Base-by-base conservation (phyloP, 2,888 invertebrate species). In the Periphyllus acericola region DNA sequence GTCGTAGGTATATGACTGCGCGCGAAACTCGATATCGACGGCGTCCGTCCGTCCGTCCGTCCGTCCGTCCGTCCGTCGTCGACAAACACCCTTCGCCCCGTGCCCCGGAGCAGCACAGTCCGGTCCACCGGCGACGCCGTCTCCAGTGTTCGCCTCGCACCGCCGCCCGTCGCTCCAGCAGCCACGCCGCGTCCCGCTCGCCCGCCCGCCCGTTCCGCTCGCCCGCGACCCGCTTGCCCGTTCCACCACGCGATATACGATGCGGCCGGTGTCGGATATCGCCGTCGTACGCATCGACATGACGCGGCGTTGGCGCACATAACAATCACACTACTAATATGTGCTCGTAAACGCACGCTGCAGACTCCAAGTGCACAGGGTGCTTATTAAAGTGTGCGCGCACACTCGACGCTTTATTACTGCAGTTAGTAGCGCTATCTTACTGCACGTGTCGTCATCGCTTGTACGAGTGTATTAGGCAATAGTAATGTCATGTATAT, bases 21-120 rank as follows among this genome's bases (percentile, higher is more conserved):
- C 66, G 76, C 84, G 84, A 84, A 84, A 84, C 76, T 84, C 76
- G 76, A 84, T 84, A 84, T 76, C 46, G 46, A 76, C 84, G 66
- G 66, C 83, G 83, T n/a, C 74, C 40, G 14, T 40, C 72, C 75
- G 66, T 82, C 71, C 81, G 66, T n/a, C 80, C 19, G 60, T 60
- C 79, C n/a, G n/a, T n/a, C n/a, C n/a, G n/a, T 32, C 32, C 60
- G 36, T 80, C 76, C 79, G 81, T 71, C 68, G 81, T 72, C 83
- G 75, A 40, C 83, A 83, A 75, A 83, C 83, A 60, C 60, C 34
- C 72, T 72, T 34, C 55, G 72, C 34, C 72, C 52, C 72, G 14
- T 32, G 34, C 72, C 17, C 52, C 55, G 34, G 32, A 46, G 21
- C 6, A 25, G 14, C 21, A 29, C 19, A 60, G 34, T 34, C 21